Evolutionary conservation across 1,140 invertebrate species (phyloP), one percentile per base, ranked within the genome.

Genomic region (Apis cerana): DNA sequence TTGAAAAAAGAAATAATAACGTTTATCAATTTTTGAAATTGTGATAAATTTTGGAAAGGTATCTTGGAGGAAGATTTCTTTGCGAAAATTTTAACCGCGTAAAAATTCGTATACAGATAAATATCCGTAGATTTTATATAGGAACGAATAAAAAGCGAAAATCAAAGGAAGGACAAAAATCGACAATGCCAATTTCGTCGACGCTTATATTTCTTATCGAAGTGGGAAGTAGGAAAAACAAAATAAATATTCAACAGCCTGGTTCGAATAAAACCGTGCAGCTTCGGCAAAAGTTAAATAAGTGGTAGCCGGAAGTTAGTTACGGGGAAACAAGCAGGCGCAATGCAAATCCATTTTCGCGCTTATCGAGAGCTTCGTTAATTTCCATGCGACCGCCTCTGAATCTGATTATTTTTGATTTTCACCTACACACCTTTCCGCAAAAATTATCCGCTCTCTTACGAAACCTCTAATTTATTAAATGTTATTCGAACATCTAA

Each of bases 351-450:
- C 65, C 80, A 82, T 83, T 72, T 80, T 80, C 62, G 7, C 69
- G 69, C 48, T 83, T 80, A 80, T 83, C 76, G 76, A 74, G 69
- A 68, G 76, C 69, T 52, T 69, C 69, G 77, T 80, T 83, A 83
- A 83, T 74, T 80, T 74, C 21, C 50, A 10, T 9, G 48, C 59
- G 21, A 27, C 17, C 19, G 23, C 17, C 43, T 23, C 11, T 56
- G 75, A 71, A 83, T 83, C 72, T 59, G 27, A 80, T 83, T 83
- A 58, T 21, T 68, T 67, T 77, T 58, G 13, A 23, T 48, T 70
- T 65, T 52, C 75, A 1, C 48, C 2, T 27, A 48, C 27, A 33
- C 48, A 17, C 52, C 27, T 21, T 54, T 56, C 52, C 11, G 19
- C 65, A 0, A 43, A 43, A 43, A 43, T 2, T 43, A 43, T 43